These are phyloP conservation scores for Cyanocitta stelleri DNA, from an alignment of 2,113 vertebrate species.

Conservation along the genomic window DNA sequence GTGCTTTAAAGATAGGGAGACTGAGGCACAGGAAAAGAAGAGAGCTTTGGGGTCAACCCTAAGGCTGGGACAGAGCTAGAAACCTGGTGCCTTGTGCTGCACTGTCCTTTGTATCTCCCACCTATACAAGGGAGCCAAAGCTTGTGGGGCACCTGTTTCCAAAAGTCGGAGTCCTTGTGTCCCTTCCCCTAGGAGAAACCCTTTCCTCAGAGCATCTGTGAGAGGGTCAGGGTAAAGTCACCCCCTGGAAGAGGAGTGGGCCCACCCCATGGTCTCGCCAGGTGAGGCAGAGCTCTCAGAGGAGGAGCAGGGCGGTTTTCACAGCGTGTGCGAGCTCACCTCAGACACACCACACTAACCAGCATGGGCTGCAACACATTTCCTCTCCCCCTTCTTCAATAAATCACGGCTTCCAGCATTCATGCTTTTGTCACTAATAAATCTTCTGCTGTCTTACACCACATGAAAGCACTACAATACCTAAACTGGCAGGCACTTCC, in stretches of 20 bases:
- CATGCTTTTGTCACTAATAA: constrained; percentile 33
- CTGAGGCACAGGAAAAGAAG: not conserved
- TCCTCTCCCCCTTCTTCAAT: not conserved
- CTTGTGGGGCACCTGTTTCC: not conserved
- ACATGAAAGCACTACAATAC: constrained; percentile 42
- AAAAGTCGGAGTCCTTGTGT: not conserved
- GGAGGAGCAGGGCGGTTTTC: not conserved
- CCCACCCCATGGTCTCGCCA: fast-evolving
- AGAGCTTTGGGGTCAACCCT: not conserved
- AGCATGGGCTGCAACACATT: constrained; percentile 18
- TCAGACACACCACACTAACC: not conserved
- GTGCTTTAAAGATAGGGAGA: not conserved
- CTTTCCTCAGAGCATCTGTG: not conserved
- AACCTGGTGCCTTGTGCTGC: fast-evolving
- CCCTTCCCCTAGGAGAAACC: not conserved
- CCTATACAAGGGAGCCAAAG: not conserved
- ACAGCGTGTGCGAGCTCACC: not conserved
- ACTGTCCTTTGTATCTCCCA: not conserved
- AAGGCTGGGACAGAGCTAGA: not conserved
- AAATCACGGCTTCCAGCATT: constrained; percentile 36
- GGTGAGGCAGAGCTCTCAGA: not conserved
- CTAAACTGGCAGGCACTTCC: not conserved
- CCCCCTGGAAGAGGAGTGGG: not conserved
- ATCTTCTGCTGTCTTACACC: constrained; percentile 26
- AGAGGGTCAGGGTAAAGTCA: not conserved